These are phyloP conservation scores for Chymomyza caudatula DNA, from an alignment of 2,888 invertebrate species.

Conservation along the genomic window DNA sequence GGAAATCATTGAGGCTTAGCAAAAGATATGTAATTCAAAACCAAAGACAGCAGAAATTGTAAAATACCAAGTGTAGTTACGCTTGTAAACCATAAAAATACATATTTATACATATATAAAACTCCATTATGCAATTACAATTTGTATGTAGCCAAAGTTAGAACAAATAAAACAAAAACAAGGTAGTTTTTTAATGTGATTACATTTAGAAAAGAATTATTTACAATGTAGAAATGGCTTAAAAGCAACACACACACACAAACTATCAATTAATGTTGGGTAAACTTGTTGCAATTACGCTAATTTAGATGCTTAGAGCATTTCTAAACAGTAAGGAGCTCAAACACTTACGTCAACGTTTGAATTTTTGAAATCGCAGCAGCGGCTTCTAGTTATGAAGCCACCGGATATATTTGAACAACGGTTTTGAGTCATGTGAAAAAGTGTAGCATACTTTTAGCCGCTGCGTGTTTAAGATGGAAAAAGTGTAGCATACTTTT, in stretches of 20 bases:
- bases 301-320: too few species aligned
- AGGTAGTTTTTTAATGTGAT: neutral
- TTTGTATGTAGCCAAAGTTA: slow-evolving; percentile 1
- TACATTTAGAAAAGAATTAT: neutral
- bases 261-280: neutral
- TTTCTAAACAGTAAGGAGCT: too few species aligned
- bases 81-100: neutral
- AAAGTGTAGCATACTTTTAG: neutral
- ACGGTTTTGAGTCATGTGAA: too few species aligned
- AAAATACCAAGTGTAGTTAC: neutral
- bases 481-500: neutral
- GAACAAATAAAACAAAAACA: neutral
- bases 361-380: neutral
- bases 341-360: too few species aligned
- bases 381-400: neutral
- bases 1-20: neutral
- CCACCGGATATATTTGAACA: too few species aligned
- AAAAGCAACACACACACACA: neutral
- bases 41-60: neutral
- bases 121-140: neutral
- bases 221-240: neutral
- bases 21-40: neutral
- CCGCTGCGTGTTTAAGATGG: too few species aligned
- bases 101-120: neutral
- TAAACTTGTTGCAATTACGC: too few species aligned